phyloP scores from a whole-genome alignment of 2,888 invertebrate genomes.

The Nephrotoma flavescens region DNA sequence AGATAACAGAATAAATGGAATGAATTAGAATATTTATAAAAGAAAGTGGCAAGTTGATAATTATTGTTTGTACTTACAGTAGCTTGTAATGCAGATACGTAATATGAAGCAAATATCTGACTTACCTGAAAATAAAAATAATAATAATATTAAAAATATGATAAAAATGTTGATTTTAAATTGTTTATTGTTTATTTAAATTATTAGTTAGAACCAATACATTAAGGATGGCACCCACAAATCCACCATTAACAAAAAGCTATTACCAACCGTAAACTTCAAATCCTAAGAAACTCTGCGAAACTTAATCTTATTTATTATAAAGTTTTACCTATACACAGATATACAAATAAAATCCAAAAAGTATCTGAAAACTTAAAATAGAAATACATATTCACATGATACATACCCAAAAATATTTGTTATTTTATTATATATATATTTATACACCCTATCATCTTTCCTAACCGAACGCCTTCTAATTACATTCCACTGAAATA shows the following conservation, averaged over 20 bases:
- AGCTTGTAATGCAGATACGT: neutral
- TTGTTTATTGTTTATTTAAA: neutral
- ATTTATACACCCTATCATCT: neutral
- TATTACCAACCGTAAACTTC: neutral
- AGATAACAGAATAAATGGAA: too few relatives aligned
- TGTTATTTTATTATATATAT: neutral
- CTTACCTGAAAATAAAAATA: neutral
- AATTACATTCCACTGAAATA: neutral
- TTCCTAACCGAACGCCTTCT: neutral
- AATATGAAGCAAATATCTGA: neutral
- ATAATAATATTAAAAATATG: neutral
- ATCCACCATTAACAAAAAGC: neutral
- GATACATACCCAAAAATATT: neutral
- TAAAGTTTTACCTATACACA: neutral
- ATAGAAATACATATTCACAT: neutral
- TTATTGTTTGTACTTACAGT: neutral
- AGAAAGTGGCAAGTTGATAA: too few relatives aligned
- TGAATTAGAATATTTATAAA: too few relatives aligned
- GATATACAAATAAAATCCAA: neutral
- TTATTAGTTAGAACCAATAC: neutral
- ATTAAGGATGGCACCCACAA: too few relatives aligned
- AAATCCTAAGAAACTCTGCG: neutral
- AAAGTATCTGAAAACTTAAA: neutral
- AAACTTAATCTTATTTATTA: neutral
- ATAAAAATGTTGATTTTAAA: neutral